Percentiles rank a stretch among this genome's conserved stretches.
Conservation (phyloP, 2,888 invertebrate genomes). For the Parascotia fuliginaria region DNA sequence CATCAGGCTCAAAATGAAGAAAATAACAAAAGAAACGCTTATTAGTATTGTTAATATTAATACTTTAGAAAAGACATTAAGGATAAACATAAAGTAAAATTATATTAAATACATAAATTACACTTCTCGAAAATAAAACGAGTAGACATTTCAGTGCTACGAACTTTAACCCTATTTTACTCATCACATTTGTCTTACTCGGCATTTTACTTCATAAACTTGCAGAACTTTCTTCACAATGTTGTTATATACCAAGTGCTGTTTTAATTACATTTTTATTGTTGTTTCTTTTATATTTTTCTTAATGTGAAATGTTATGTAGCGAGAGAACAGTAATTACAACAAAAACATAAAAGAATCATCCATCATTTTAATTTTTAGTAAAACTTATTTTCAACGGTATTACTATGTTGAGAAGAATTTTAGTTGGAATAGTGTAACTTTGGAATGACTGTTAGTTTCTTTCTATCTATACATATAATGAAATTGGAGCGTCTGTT, state of each 20-base stretch:
- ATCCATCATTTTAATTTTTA: conserved; percentile 20
- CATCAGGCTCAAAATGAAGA: no score
- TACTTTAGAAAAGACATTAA: no score
- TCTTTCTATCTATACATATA: no score
- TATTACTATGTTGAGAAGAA: neutral
- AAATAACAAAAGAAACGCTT: no score
- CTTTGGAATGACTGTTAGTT: no score
- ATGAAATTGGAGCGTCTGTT: no score
- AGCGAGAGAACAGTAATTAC: conserved; percentile 38
- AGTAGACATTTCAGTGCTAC: no score
- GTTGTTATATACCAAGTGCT: conserved; percentile 20
- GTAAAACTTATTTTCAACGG: neutral
- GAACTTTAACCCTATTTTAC: neutral
- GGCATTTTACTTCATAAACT: neutral
- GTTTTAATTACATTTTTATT: conserved; percentile 42
- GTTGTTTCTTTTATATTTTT: conserved; percentile 31
- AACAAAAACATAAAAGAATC: conserved; percentile 33
- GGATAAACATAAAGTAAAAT: no score
- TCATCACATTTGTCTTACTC: neutral
- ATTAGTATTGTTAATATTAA: no score
- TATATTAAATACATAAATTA: no score
- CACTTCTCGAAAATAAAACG: no score
- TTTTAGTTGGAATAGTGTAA: no score
- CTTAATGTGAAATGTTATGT: conserved; percentile 42
- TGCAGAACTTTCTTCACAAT: conserved; percentile 9